These are phyloP conservation scores for Heteronetta atricapilla DNA, from an alignment of 2,113 vertebrate species.

Conservation along the genomic window DNA sequence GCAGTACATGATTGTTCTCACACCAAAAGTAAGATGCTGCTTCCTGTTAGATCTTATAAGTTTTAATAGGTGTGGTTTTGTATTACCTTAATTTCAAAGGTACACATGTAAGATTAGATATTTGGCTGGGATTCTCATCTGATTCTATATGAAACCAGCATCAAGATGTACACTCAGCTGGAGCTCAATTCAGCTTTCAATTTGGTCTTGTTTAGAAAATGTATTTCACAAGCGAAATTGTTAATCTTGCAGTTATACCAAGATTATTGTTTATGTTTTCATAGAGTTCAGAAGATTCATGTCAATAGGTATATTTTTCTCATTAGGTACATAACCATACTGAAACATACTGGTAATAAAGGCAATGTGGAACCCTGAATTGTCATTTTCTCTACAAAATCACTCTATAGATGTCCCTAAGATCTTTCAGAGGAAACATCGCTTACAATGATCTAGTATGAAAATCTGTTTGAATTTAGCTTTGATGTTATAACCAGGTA, in stretches of 20 bases:
- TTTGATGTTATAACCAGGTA: not conserved
- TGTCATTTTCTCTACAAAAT: not conserved
- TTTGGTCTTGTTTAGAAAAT: not conserved
- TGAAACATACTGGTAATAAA: not conserved
- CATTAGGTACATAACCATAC: fast-evolving
- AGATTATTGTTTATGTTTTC: not conserved
- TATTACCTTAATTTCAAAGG: not conserved
- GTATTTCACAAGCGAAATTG: not conserved
- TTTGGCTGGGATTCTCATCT: not conserved
- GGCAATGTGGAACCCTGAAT: not conserved
- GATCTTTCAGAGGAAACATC: not conserved
- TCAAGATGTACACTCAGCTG: fast-evolving
- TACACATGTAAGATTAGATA: not conserved
- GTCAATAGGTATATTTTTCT: not conserved
- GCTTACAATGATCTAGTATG: not conserved
- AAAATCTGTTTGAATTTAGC: not conserved
- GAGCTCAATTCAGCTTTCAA: not conserved
- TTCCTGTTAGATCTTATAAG: not conserved
- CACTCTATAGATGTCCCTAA: fast-evolving
- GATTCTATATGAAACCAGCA: not conserved
- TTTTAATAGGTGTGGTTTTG: not conserved
- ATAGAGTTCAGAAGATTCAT: not conserved
- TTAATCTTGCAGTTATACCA: not conserved
- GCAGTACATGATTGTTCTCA: not conserved
- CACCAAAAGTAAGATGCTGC: too few species aligned